These are phyloP conservation scores for Anolis apletophallus DNA, from an alignment of 2,797 vertebrate species.

Conservation along the genomic window DNA sequence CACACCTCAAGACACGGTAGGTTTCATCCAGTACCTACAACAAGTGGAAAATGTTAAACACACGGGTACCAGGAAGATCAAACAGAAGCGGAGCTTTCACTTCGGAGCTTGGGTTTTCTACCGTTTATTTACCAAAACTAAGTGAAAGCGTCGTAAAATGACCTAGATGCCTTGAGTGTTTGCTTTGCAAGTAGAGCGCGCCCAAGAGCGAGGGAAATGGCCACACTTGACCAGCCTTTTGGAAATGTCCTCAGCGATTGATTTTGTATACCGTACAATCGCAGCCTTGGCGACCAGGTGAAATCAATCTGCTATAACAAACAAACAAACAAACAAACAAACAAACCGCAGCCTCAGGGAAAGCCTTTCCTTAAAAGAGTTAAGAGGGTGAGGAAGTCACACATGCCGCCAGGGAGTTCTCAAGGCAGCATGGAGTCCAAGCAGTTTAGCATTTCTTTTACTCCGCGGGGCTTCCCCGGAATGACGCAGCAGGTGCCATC, in stretches of 20 bases:
- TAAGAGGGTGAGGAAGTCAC: neutral
- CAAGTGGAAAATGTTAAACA: slow-evolving; percentile 67
- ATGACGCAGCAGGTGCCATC: slow-evolving; percentile 99
- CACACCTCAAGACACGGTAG: slow-evolving; percentile 95
- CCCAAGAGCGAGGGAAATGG: neutral
- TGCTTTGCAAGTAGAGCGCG: neutral
- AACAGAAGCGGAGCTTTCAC: neutral
- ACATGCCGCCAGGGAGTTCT: neutral
- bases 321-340: too few species aligned
- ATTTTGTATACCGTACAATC: neutral
- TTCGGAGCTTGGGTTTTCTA: neutral
- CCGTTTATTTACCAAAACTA: neutral
- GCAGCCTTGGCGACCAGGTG: neutral
- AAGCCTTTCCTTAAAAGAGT: neutral
- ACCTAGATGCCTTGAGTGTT: neutral
- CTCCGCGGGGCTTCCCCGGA: slow-evolving; percentile 86
- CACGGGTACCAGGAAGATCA: slow-evolving; percentile 47
- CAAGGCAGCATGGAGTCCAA: neutral
- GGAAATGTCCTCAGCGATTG: neutral
- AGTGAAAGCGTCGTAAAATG: neutral
- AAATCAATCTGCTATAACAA: neutral
- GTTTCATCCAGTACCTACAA: slow-evolving; percentile 98
- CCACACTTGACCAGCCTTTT: slow-evolving; percentile 4
- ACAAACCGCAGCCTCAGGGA: neutral
- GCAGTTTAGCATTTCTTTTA: neutral